phyloP scores from a whole-genome alignment of 2,888 invertebrate genomes.

The Oscheius sp. region DNA sequence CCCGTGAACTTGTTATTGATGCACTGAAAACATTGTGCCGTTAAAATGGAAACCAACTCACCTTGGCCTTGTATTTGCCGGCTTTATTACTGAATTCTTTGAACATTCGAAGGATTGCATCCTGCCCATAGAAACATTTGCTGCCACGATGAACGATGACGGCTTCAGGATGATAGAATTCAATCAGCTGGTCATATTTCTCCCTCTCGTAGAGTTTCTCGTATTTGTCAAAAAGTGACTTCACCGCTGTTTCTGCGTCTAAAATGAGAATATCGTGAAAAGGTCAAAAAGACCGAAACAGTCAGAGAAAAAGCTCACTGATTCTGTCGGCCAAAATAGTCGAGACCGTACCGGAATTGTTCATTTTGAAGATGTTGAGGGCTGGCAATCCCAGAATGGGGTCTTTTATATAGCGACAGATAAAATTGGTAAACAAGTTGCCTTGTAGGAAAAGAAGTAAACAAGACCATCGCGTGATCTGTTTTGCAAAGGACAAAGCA shows the following conservation, averaged over 20 bases:
- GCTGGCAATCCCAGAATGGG: background rate
- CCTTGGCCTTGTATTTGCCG: conserved; percentile 29
- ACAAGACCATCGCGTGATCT: conserved; percentile 14
- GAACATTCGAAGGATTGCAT: conserved; percentile 29
- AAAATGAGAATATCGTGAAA: background rate
- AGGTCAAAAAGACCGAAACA: background rate
- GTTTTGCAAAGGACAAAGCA: conserved; percentile 8
- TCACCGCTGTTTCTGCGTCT: conserved; percentile 22
- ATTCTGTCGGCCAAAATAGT: conserved; percentile 15
- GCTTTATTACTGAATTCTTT: conserved; percentile 36
- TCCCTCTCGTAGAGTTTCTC: conserved; percentile 13
- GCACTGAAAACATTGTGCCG: background rate
- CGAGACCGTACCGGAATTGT: conserved; percentile 21
- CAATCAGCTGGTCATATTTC: conserved; percentile 20
- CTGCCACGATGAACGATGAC: conserved; percentile 22
- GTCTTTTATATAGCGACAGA: conserved; percentile 13
- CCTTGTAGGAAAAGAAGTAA: background rate
- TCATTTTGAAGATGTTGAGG: conserved; percentile 5
- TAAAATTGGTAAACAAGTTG: conserved; percentile 6
- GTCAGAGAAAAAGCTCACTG: conserved; percentile 7
- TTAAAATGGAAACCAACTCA: too few relatives aligned
- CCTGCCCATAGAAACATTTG: background rate
- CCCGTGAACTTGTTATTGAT: conserved; percentile 40
- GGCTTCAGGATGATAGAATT: conserved; percentile 42
- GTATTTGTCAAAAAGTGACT: conserved; percentile 10